Conservation (phyloP, 2,797 vertebrate species). For the Melanotaenia boesemani region DNA sequence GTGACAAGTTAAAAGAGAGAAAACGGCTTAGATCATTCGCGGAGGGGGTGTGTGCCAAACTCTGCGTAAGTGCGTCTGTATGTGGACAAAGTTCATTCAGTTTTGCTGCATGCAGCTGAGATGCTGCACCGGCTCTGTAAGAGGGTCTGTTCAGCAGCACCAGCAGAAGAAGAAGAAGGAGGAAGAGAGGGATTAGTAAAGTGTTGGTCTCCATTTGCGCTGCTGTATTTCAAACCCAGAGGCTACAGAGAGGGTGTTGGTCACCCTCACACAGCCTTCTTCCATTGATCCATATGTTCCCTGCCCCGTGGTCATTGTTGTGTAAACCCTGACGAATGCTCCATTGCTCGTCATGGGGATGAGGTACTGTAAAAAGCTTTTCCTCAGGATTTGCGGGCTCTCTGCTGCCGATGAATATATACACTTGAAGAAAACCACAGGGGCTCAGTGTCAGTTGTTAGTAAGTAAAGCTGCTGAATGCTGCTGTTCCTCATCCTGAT, state of each 20-base stretch:
- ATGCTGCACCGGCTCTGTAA: constrained; percentile 32
- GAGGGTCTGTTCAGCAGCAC: constrained; percentile 33
- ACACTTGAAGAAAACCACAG: constrained; percentile 20
- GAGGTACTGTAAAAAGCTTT: constrained; percentile 27
- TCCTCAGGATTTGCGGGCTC: constrained; percentile 33
- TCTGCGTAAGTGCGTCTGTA: neutral
- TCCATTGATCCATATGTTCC: constrained; percentile 39
- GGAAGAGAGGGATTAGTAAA: constrained; percentile 20
- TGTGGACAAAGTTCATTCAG: neutral
- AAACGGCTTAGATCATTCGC: constrained; percentile 39
- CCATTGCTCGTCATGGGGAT: constrained; percentile 20
- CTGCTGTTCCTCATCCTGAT: neutral
- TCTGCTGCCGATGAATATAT: constrained; percentile 16
- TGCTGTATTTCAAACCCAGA: constrained; percentile 30
- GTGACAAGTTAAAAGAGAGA: constrained; percentile 51
- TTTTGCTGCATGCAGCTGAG: constrained; percentile 47
- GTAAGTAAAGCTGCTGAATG: constrained; percentile 18
- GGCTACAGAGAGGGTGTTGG: constrained; percentile 13
- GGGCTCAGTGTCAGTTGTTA: constrained; percentile 23
- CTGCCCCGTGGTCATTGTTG: constrained; percentile 34
- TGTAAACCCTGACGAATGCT: constrained; percentile 31
- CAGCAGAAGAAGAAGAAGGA: constrained; percentile 22
- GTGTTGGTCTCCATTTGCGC: constrained; percentile 24
- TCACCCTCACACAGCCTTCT: constrained; percentile 48
- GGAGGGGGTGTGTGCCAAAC: constrained; percentile 10